Base-by-base conservation (phyloP, 2,113 vertebrate genomes). In the Hemibagrus wyckioides region DNA sequence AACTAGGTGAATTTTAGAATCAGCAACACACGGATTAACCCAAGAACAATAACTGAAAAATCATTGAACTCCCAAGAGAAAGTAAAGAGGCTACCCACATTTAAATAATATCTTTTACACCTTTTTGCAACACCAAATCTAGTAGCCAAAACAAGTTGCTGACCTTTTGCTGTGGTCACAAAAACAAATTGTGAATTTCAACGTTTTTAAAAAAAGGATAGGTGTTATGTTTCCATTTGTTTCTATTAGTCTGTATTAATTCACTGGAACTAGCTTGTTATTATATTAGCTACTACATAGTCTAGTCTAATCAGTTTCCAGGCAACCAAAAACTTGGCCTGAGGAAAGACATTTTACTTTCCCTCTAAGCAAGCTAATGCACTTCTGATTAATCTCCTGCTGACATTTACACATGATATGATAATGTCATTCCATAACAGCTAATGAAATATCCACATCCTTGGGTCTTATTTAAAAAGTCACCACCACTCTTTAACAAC, bases 391-490 rank as follows among this genome's bases (percentile, higher is more conserved):
- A 2, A 11, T 25, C 69, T 23, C 23, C 9, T 8, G 19, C 17
- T 73, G 17, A 73, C 36, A 41, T 23, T 11, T 69, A 36, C 28
- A 63, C 10, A 63, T n/a, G 10, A 30, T 6, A 67, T 39, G 9
- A 76, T 76, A 76, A 76, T 28, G 41, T 50, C 15, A 50, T 48
- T 30, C 13, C 25, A n/a, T n/a, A 50, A 76, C 8, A 6, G 44
- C 25, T 76, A 50, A 50, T 76, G n/a, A 10, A 75, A 85, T 41
- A 54, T 57, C 15, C 33, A 73, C 52, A 73, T 84, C 52, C 54
- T 10, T 19, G 36, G 2, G n/a, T 57, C 50, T 7, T 39, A 7
- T 57, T 57, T 57, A 25, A 50, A 56, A 65, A 52, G 41, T 61
- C 23, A 79, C 30, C 13, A 36, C 73, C 11, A 19, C 69, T 75